Percentiles rank a stretch among this genome's conserved stretches.
phyloP scores from a whole-genome alignment of 2,797 vertebrate genomes.

The Pampus argenteus region DNA sequence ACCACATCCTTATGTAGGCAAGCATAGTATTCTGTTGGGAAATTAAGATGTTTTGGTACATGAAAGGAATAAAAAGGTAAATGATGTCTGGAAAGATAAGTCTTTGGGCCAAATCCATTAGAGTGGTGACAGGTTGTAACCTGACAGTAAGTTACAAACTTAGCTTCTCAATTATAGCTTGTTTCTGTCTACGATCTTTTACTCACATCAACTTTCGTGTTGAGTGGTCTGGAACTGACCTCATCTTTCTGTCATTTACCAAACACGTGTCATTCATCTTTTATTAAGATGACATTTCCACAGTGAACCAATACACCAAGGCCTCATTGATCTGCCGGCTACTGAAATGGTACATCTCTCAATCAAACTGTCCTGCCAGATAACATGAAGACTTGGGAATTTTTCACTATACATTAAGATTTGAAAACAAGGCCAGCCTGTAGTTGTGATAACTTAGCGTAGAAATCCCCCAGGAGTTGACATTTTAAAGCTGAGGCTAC shows the following conservation, averaged over 20 bases:
- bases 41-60: background rate
- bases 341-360: conserved; percentile 62
- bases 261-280: conserved; percentile 61
- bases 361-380: conserved; percentile 65
- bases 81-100: background rate
- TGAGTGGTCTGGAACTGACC: too few species aligned
- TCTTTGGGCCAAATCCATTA: background rate
- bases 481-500: conserved; percentile 46
- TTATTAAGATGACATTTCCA: conserved; percentile 61
- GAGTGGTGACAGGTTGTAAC: too few species aligned
- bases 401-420: conserved; percentile 35
- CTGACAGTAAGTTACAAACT: too few species aligned
- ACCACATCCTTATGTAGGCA: background rate
- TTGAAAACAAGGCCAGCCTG: conserved; percentile 37
- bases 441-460: conserved; percentile 42
- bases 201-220: too few species aligned
- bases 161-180: too few species aligned
- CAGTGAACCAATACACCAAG: conserved; percentile 48
- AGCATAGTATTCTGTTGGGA: background rate
- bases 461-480: conserved; percentile 56
- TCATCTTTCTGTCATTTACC: too few species aligned
- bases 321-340: conserved; percentile 61
- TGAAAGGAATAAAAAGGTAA: background rate
- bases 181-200: too few species aligned
- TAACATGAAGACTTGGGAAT: conserved; percentile 47